Conservation (phyloP, 2,113 vertebrate genomes). For the Sander vitreus region DNA sequence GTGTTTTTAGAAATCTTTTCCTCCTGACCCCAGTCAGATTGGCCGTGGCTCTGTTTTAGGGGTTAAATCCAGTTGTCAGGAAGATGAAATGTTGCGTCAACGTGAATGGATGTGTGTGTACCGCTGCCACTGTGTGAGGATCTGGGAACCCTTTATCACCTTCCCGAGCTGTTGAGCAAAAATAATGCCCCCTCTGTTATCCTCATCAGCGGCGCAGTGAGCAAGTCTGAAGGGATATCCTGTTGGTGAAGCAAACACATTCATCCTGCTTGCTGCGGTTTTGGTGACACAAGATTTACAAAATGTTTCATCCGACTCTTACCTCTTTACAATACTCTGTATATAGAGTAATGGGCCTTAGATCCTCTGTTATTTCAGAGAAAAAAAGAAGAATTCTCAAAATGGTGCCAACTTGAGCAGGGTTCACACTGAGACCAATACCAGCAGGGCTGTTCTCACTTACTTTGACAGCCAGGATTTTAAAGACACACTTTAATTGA, state of each 20-base stretch:
- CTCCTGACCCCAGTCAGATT: constrained; percentile 28
- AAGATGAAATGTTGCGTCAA: constrained; percentile 74
- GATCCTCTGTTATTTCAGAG: constrained; percentile 84
- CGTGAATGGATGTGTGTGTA: constrained; percentile 71
- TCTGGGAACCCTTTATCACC: constrained; percentile 94
- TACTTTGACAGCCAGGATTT: constrained; percentile 51
- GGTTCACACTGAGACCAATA: constrained; percentile 40
- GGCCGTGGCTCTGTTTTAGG: constrained; percentile 29
- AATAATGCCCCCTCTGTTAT: constrained; percentile 95
- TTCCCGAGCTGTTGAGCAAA: constrained; percentile 91
- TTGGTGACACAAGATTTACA: constrained; percentile 85
- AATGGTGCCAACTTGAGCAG: constrained; percentile 69
- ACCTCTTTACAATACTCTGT: constrained; percentile 77
- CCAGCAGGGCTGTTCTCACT: constrained; percentile 59
- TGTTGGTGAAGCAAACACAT: constrained; percentile 94
- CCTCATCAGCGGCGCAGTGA: constrained; percentile 94
- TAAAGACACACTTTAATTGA: constrained; percentile 13
- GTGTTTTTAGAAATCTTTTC: constrained; percentile 27
- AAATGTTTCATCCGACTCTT: constrained; percentile 83
- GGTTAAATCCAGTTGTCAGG: constrained; percentile 48
- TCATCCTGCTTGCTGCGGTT: constrained; percentile 90
- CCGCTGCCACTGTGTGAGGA: constrained; percentile 72
- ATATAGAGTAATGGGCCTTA: constrained; percentile 83
- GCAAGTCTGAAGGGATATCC: constrained; percentile 95
- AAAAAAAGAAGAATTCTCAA: constrained; percentile 74